phyloP scores from a whole-genome alignment of 2,113 vertebrate genomes.

The Saguinus midas region DNA sequence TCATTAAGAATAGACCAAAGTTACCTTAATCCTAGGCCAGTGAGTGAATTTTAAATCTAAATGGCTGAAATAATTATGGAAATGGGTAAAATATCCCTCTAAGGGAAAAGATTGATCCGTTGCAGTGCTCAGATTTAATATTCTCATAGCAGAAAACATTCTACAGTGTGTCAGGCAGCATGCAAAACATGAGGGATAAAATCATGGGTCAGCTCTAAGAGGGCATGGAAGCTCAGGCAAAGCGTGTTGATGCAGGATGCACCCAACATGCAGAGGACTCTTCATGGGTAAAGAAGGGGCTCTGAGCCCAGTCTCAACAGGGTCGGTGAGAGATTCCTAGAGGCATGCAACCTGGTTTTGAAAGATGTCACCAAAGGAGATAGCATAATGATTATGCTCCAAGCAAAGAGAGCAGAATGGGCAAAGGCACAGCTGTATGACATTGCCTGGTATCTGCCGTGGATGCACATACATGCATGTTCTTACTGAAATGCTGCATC shows the following conservation, averaged over 20 bases:
- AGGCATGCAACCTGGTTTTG: background rate
- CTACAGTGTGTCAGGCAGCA: background rate
- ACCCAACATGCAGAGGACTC: background rate
- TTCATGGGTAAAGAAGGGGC: background rate
- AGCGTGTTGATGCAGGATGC: accelerated
- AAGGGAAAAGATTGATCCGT: background rate
- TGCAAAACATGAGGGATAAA: background rate
- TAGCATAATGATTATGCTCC: background rate
- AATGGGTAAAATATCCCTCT: background rate
- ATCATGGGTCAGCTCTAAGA: background rate
- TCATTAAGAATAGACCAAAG: background rate
- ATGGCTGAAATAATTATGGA: slow-evolving; percentile 4
- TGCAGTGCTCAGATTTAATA: background rate
- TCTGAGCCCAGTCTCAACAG: background rate
- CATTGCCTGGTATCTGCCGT: too few relatives aligned
- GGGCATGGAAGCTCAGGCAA: background rate
- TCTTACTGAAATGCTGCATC: background rate
- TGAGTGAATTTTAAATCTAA: slow-evolving; percentile 32
- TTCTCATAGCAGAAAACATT: background rate
- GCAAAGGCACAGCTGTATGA: background rate
- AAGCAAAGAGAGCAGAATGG: background rate
- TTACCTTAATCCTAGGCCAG: background rate
- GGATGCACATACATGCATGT: background rate
- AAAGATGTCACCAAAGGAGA: background rate
- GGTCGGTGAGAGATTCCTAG: background rate